A percentile compares a stretch with the other conserved stretches of the same genome.
These are phyloP conservation scores for Caranx ignobilis DNA, from an alignment of 2,113 vertebrate species.

Conservation along the genomic window DNA sequence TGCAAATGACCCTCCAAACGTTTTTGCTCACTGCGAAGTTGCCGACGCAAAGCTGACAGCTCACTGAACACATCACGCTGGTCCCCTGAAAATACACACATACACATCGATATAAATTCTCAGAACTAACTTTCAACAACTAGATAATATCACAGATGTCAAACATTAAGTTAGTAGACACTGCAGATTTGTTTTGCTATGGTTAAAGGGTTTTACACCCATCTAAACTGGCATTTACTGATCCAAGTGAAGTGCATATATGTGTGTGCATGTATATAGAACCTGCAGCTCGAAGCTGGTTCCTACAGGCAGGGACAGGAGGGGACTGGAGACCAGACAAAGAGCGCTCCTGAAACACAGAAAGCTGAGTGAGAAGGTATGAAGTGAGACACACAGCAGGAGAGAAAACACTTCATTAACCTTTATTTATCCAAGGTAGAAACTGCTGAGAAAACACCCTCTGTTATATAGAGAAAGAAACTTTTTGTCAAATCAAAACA, in stretches of 20 bases:
- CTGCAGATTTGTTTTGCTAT: neutral
- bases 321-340: conserved; percentile 87
- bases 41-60: conserved; percentile 89
- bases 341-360: conserved; percentile 82
- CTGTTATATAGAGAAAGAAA: neutral
- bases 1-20: conserved; percentile 87
- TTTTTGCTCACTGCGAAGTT: conserved; percentile 89
- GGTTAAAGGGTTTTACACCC: neutral
- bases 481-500: neutral
- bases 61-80: conserved; percentile 87
- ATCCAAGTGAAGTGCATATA: neutral
- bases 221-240: neutral
- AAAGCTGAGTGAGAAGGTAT: neutral
- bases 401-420: neutral
- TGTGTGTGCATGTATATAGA: neutral
- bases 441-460: neutral
- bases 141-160: neutral
- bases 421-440: neutral
- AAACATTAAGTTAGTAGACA: neutral
- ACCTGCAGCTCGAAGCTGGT: conserved; percentile 91
- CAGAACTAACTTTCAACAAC: neutral
- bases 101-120: neutral
- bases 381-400: neutral
- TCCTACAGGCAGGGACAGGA: conserved; percentile 91
- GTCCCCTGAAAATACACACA: conserved; percentile 80